Base-by-base conservation (phyloP, 2,797 vertebrate genomes). In the Acipenser oxyrinchus region DNA sequence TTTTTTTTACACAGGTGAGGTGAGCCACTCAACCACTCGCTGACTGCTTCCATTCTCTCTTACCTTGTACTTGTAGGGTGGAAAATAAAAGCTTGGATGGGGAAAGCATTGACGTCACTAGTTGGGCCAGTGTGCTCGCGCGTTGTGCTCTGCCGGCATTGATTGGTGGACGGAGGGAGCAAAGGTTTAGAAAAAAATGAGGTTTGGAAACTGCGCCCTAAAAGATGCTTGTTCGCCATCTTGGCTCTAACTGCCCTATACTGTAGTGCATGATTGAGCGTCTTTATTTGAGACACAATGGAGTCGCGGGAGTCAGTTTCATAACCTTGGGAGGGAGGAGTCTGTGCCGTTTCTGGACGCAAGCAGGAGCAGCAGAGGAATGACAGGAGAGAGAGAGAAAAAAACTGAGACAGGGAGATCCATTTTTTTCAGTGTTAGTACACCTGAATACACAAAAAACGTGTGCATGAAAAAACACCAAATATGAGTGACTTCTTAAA, bases 251-350 rank as follows among this genome's bases (percentile, higher is more conserved):
- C 6, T 2, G 49, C 70, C 12, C 2, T 7, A 18, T 23, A 6
- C 11, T 62, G 62, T 57, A 15, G 48, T 1, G 1, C 62, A 37
- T 10, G 1, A 12, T 79, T 70, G n/a, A 62, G 18, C 51, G 1
- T 66, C 62, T 66, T 48, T 77, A 77, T 8, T 23, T 63, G 83
- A 81, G 79, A 87, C 87, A 80, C 81, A 73, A 88, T 88, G 88
- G 87, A 74, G 78, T 75, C 60, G 67, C n/a, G 64, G 13, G 66
- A 64, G 63, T 49, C 78, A 85, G 87, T 84, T 88, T 87, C 87
- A 73, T 83, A 86, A 84, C 74, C 67, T 62, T 51, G 69, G 70
- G 82, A 81, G 69, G 87, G 88, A 72, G 87, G 87, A 83, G 88
- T 77, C 68, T 74, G 37, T 37, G 68, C 80, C 23, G 64, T 72